Conservation (phyloP, 2,888 invertebrate genomes). For the Spisula subtruncata region DNA sequence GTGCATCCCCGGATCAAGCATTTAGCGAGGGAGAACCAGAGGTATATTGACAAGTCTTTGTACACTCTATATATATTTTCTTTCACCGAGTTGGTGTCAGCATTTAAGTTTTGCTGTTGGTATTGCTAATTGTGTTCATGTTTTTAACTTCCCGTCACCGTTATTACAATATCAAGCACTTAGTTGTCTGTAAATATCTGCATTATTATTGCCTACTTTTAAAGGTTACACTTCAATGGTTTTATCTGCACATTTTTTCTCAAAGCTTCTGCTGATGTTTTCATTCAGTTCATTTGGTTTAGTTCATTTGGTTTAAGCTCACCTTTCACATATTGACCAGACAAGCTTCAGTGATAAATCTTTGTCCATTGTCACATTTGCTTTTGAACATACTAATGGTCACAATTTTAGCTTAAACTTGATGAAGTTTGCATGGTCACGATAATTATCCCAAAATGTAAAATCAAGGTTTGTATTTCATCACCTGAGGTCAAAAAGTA, state of each 20-base stretch:
- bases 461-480: no score
- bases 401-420: no score
- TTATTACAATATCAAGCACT: background rate
- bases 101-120: background rate
- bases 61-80: background rate
- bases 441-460: no score
- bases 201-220: background rate
- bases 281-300: no score
- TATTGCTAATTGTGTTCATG: background rate
- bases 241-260: background rate
- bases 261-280: no score
- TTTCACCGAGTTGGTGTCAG: background rate
- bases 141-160: background rate
- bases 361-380: no score
- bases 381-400: no score
- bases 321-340: no score
- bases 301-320: no score
- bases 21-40: constrained; percentile 41
- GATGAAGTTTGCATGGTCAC: no score
- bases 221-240: background rate
- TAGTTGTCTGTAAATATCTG: background rate
- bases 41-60: background rate
- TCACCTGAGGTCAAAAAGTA: no score
- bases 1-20: constrained; percentile 64
- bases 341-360: no score